Percentiles rank a stretch among this genome's conserved stretches.
Evolutionary conservation across 2,888 invertebrate genomes (phyloP).

Genomic region (Autographa gamma): DNA sequence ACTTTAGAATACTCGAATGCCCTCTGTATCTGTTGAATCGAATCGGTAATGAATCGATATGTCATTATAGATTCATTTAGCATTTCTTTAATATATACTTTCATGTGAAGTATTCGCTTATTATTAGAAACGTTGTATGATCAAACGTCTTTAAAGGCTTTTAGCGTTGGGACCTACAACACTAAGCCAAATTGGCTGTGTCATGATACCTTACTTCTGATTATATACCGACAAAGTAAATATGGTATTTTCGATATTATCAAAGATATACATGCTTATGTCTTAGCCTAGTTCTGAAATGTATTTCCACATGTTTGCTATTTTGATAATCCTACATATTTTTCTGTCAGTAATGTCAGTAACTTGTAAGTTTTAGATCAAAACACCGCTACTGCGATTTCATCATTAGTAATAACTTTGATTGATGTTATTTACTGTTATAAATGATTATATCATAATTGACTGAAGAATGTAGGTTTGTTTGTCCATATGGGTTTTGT

Average conservation of each 20-base stretch:
- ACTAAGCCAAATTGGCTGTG: too few relatives aligned
- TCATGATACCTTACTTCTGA: too few relatives aligned
- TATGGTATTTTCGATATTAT: too few relatives aligned
- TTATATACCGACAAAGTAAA: too few relatives aligned
- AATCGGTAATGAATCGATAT: constrained; percentile 68
- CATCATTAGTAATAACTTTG: constrained; percentile 61
- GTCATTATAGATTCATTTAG: constrained; percentile 54
- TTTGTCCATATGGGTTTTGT: constrained; percentile 16
- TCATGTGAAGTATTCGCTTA: constrained; percentile 44
- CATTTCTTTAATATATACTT: constrained; percentile 40
- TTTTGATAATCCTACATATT: too few relatives aligned
- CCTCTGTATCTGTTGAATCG: constrained; percentile 37
- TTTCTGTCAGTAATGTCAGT: too few relatives aligned
- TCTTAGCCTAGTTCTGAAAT: too few relatives aligned
- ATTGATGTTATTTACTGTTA: constrained; percentile 54
- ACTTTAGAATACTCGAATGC: constrained; percentile 44
- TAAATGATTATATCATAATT: constrained; percentile 62
- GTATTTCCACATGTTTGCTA: not conserved
- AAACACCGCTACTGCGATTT: constrained; percentile 59
- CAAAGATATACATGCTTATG: too few relatives aligned
- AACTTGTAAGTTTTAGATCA: constrained; percentile 30
- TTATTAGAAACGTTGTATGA: constrained; percentile 8
- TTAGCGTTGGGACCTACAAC: not conserved
- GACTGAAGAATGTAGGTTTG: constrained; percentile 33
- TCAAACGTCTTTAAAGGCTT: not conserved